A percentile compares a stretch with the other conserved stretches of the same genome.
Conservation (phyloP, 2,888 invertebrate genomes). For the Eupsilia transversa region DNA sequence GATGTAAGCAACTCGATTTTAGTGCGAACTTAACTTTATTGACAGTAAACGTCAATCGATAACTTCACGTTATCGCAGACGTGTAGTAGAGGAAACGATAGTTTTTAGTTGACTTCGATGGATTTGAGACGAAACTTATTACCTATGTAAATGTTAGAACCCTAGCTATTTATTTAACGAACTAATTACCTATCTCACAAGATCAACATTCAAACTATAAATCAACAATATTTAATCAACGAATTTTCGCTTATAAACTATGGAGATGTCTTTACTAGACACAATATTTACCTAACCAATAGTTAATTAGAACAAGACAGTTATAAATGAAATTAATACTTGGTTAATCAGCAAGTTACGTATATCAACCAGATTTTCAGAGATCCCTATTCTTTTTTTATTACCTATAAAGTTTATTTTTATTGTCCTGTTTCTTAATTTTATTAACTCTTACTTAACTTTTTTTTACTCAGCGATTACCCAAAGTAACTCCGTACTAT, state of each 20-base stretch:
- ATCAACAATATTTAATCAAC: constrained; percentile 13
- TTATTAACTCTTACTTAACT: too few relatives aligned
- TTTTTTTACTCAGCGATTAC: too few relatives aligned
- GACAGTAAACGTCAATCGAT: constrained; percentile 68
- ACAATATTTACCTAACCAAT: constrained; percentile 8
- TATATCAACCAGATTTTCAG: not conserved
- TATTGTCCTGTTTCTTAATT: too few relatives aligned
- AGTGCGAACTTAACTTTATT: constrained; percentile 67
- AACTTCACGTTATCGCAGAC: constrained; percentile 58
- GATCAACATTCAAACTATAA: not conserved
- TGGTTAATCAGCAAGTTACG: not conserved
- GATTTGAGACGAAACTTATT: not conserved
- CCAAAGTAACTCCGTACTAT: too few relatives aligned
- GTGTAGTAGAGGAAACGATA: constrained; percentile 1
- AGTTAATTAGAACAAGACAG: not conserved
- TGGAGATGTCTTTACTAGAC: not conserved
- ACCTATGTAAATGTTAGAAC: not conserved
- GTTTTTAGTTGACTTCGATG: constrained; percentile 17
- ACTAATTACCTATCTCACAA: not conserved
- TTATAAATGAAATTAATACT: not conserved
- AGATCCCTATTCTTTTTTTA: too few relatives aligned
- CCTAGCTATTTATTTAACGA: not conserved
- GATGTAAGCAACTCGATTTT: constrained; percentile 46
- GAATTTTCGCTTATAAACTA: not conserved
- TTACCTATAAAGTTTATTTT: too few relatives aligned